Evolutionary conservation across 1,140 invertebrate genomes (phyloP), one percentile per base, ranked within the genome.

Genomic region (Choristoneura fumiferana): DNA sequence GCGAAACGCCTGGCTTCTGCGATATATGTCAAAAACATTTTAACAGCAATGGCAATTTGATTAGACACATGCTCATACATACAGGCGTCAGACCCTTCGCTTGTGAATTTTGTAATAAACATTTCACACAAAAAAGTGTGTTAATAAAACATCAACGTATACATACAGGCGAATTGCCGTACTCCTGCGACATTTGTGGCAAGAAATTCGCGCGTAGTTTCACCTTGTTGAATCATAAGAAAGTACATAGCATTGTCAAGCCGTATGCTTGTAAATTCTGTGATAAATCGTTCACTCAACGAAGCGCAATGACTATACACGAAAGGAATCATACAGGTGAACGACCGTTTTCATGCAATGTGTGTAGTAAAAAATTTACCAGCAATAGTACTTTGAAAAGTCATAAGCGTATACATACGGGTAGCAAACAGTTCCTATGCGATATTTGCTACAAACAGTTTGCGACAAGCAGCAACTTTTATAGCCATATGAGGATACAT

Each of bases 21-120:
- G 54, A 39, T 1, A 38, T 55, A 4, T 55, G 54, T 18, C 35
- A 38, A 6, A 55, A 55, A 18, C 17, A 55, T n/a, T 55, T 55
- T 8, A 55, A n/a, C 6, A n/a, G 14, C 4, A 38, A 38, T 2
- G 17, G 17, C 1, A 38, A 38, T n/a, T 6, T 55, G 5, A 12
- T 38, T 3, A 36, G 35, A n/a, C 54, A 55, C 5, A 55, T 22
- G 17, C 6, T 15, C 6, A 38, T 13, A 4, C 54, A 55, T 18
- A 38, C 54, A 8, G 54, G 54, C 8, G 17, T 18, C 10, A 45
- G 18, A 18, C 35, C 36, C 1, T 45, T 10, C 9, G 15, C 15
- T 3, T 45, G 40, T 10, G 8, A 45, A 4, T 45, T 22, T 4
- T 45, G 40, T 45, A 18, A 45, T 8, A 45, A 45, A 4, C 9